Percentiles rank a stretch among this genome's conserved stretches.
Conservation (phyloP, 2,888 invertebrate species). For the Ormyrus thymus region DNA sequence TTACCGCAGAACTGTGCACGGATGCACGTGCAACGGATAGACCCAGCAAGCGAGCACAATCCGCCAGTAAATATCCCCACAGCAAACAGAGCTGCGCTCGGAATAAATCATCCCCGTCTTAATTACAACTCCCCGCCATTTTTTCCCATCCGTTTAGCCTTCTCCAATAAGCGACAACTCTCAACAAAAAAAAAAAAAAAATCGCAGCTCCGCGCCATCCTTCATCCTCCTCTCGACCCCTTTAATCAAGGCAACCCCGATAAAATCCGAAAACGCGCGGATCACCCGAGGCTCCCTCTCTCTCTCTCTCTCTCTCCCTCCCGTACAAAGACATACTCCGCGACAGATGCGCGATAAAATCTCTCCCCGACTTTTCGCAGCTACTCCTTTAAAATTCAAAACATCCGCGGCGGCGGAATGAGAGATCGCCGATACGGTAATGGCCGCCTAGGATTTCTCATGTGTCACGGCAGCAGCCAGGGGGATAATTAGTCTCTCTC, state of each 20-base stretch:
- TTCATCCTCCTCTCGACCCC: background rate
- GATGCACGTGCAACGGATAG: too few relatives aligned
- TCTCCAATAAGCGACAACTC: background rate
- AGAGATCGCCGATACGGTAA: constrained; percentile 61
- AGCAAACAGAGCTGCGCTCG: too few relatives aligned
- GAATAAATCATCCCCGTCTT: too few relatives aligned
- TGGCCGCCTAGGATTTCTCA: constrained; percentile 61
- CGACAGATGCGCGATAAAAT: too few relatives aligned
- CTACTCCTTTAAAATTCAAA: constrained; percentile 51
- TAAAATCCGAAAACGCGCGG: constrained; percentile 1
- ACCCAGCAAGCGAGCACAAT: too few relatives aligned
- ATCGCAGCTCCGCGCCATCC: background rate
- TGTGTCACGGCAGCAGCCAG: constrained; percentile 57
- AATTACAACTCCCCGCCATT: too few relatives aligned
- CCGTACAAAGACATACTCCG: background rate
- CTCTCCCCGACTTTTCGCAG: constrained; percentile 40
- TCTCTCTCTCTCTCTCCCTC: constrained; percentile 8
- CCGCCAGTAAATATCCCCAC: too few relatives aligned
- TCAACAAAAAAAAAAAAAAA: too few relatives aligned
- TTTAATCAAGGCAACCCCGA: constrained; percentile 8
- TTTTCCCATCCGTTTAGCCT: too few relatives aligned
- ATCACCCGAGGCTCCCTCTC: background rate
- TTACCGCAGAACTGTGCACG: too few relatives aligned
- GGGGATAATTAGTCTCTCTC: constrained; percentile 50
- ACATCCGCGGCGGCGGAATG: constrained; percentile 53